Conservation (phyloP, 2,113 vertebrate species). For the Calonectris borealis region DNA sequence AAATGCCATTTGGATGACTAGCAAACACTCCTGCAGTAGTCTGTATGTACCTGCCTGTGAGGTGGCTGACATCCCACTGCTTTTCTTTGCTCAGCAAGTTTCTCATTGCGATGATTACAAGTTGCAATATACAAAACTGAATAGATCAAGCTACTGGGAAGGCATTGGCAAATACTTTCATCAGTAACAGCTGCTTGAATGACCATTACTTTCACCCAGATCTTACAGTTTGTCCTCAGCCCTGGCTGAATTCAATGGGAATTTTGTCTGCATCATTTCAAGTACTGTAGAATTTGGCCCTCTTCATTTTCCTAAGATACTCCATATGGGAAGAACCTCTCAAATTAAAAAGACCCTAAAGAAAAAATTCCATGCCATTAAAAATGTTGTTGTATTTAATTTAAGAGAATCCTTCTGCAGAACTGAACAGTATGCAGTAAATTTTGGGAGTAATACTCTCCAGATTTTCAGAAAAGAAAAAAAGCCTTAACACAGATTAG, state of each 20-base stretch:
- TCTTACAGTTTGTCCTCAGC: background rate
- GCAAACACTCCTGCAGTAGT: background rate
- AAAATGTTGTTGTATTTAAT: background rate
- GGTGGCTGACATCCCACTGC: background rate
- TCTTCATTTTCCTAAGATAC: background rate
- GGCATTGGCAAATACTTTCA: background rate
- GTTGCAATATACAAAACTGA: background rate
- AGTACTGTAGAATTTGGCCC: background rate
- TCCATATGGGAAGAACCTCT: background rate
- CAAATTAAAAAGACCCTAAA: background rate
- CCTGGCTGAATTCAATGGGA: background rate
- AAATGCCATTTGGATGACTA: fast-evolving
- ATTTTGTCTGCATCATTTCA: background rate
- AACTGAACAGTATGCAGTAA: background rate
- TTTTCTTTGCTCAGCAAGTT: background rate
- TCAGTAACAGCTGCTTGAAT: background rate
- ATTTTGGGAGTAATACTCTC: background rate
- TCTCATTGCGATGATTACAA: fast-evolving
- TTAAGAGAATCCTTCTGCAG: background rate
- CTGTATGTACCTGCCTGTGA: background rate
- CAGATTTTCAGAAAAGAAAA: background rate
- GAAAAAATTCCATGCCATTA: background rate
- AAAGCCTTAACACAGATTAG: background rate
- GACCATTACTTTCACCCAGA: background rate
- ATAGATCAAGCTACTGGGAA: background rate